Percentiles rank a stretch among this genome's conserved stretches.
Evolutionary conservation across 2,113 vertebrate species (phyloP).

Genomic region (Oenanthe melanoleuca): DNA sequence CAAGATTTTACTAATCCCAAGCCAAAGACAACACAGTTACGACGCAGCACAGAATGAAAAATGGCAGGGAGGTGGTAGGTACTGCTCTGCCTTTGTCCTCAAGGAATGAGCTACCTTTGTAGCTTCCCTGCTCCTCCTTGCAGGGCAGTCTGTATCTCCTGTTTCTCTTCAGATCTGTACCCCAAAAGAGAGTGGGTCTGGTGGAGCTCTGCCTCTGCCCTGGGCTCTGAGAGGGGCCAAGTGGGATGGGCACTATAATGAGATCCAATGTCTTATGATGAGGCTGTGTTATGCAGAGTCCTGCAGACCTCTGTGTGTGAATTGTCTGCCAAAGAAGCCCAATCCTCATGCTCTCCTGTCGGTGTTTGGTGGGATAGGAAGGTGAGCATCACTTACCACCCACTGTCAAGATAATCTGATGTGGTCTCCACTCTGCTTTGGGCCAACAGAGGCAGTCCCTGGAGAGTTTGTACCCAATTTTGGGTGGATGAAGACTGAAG

Average conservation of each 20-base stretch:
- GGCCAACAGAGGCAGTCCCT: background rate
- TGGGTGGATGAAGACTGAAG: background rate
- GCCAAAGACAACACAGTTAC: background rate
- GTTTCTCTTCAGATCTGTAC: background rate
- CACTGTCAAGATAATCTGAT: background rate
- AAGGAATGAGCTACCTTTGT: background rate
- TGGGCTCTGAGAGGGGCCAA: background rate
- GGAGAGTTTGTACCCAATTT: background rate
- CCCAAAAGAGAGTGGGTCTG: background rate
- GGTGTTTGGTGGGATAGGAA: background rate
- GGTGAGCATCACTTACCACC: background rate
- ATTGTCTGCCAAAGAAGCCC: background rate
- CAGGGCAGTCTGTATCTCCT: background rate
- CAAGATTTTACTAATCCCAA: background rate
- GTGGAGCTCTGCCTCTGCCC: background rate
- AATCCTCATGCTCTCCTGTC: background rate
- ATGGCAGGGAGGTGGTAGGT: background rate
- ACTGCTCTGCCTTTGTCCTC: background rate
- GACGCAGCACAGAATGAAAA: background rate
- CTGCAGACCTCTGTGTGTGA: background rate
- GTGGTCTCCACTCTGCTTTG: background rate
- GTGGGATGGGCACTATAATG: rapidly evolving
- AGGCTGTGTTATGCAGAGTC: background rate
- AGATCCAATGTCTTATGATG: background rate
- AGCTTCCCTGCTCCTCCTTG: background rate